Percentiles rank a stretch among this genome's conserved stretches.
These are phyloP conservation scores for Sprattus sprattus DNA, from an alignment of 2,113 vertebrate genomes.

Conservation along the genomic window DNA sequence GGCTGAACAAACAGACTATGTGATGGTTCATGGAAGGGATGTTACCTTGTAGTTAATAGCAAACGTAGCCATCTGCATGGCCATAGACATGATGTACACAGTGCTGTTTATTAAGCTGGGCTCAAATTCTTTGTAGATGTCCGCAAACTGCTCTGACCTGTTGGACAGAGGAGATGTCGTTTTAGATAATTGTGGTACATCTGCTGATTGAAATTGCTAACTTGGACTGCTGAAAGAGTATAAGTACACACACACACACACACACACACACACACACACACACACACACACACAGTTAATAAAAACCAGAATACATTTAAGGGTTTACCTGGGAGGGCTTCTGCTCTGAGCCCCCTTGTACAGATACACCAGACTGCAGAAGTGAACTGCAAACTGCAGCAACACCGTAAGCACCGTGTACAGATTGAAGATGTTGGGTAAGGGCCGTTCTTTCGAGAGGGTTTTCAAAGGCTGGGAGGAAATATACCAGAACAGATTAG, in stretches of 20 bases:
- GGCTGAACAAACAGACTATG: background rate
- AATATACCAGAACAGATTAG: background rate
- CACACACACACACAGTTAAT: background rate
- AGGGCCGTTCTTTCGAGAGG: slow-evolving; percentile 86
- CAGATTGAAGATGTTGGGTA: slow-evolving; percentile 96
- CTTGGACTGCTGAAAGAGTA: background rate
- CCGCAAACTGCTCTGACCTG: slow-evolving; percentile 85
- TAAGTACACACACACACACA: background rate
- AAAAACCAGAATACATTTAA: background rate
- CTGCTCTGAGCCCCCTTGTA: slow-evolving; percentile 85
- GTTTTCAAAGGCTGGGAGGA: slow-evolving; percentile 86
- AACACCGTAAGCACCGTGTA: slow-evolving; percentile 94
- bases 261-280: background rate
- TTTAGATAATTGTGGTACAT: background rate
- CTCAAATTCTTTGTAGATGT: slow-evolving; percentile 94
- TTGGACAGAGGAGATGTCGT: slow-evolving; percentile 28
- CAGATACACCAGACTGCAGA: slow-evolving; percentile 87
- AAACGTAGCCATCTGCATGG: slow-evolving; percentile 97
- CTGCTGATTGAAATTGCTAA: background rate
- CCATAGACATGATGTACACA: slow-evolving; percentile 97
- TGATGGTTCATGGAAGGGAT: background rate
- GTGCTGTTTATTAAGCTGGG: slow-evolving; percentile 96
- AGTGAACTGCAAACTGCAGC: slow-evolving; percentile 92
- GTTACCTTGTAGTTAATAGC: slow-evolving; percentile 97
- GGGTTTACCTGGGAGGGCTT: slow-evolving; percentile 77